Percentiles rank a stretch among this genome's conserved stretches.
These are phyloP conservation scores for Dromococcyx pavoninus DNA, from an alignment of 2,797 vertebrate genomes.

Conservation along the genomic window DNA sequence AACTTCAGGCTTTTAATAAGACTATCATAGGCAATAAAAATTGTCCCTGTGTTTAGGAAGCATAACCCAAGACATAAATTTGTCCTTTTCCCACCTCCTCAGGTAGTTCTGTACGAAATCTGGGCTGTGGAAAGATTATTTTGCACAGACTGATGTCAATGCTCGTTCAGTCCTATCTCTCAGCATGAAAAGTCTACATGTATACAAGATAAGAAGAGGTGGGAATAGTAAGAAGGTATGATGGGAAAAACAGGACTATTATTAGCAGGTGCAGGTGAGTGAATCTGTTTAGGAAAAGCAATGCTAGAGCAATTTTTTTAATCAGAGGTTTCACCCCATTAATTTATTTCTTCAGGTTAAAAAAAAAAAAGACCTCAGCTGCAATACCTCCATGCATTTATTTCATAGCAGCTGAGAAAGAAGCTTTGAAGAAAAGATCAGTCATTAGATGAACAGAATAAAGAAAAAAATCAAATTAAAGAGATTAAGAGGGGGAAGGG, in stretches of 20 bases:
- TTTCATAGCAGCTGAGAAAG: background rate
- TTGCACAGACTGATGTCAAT: background rate
- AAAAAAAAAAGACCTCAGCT: background rate
- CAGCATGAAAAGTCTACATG: background rate
- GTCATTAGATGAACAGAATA: background rate
- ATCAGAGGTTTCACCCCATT: background rate
- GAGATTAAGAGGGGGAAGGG: rapidly evolving
- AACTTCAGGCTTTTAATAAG: background rate
- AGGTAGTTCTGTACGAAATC: background rate
- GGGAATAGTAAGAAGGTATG: background rate
- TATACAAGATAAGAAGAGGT: background rate
- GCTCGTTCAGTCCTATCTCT: background rate
- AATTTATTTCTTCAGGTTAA: background rate
- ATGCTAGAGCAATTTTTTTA: background rate
- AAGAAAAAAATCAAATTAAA: constrained; percentile 4
- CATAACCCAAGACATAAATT: background rate
- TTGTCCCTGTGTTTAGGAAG: background rate
- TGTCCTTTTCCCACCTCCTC: background rate
- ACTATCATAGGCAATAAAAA: background rate
- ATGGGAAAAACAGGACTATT: background rate
- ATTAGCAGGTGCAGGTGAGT: background rate
- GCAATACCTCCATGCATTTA: background rate
- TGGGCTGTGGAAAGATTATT: rapidly evolving
- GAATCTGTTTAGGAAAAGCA: background rate
- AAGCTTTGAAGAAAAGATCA: constrained; percentile 25